Evolutionary conservation across 2,888 invertebrate species (phyloP), one percentile per base, ranked within the genome.

Genomic region (Dicycla oo): DNA sequence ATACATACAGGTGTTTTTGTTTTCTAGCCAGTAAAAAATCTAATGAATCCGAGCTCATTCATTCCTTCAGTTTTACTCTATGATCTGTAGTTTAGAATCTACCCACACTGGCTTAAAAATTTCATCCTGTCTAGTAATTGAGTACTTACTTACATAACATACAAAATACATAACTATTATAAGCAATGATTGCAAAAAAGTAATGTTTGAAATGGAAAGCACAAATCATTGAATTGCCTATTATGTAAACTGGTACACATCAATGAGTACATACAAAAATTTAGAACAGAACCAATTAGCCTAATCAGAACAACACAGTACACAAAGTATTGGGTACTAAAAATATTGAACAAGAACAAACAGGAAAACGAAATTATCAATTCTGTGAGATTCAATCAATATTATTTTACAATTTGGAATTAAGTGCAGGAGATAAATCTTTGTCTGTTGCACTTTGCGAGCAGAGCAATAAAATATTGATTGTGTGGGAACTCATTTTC

Each of bases 241-340:
- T 69, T 34, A 40, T 15, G 49, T 57, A 30, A 45, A 62, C 62
- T 30, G 7, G 5, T 23, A 34, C 1, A 69, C 10, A 54, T 47
- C 49, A 75, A 78, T 79, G 79, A 79, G 65, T 76, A 79, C 65
- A 64, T 57, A 30, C 3, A 64, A 58, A 45, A 40, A 23, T n/a
- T 30, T 60, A 13, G 15, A 70, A 57, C 62, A 7, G 2, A 45
- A 61, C 43, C 45, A 79, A 65, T 43, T 30, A 64, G 7, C 38
- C 54, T 70, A 70, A 57, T 51, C 49, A 78, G 51, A 30, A n/a
- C 18, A 13, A 64, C 34, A 71, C 40, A 56, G 23, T 49, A 60
- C 45, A 62, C 20, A 70, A 53, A 45, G 13, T 26, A 53, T n/a
- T n/a, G n/a, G 18, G 3, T 62, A 61, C 18, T 34, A 43, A 53